Evolutionary conservation across 1,140 invertebrate species (phyloP), one percentile per base, ranked within the genome.

Genomic region (Cataglyphis hispanica): DNA sequence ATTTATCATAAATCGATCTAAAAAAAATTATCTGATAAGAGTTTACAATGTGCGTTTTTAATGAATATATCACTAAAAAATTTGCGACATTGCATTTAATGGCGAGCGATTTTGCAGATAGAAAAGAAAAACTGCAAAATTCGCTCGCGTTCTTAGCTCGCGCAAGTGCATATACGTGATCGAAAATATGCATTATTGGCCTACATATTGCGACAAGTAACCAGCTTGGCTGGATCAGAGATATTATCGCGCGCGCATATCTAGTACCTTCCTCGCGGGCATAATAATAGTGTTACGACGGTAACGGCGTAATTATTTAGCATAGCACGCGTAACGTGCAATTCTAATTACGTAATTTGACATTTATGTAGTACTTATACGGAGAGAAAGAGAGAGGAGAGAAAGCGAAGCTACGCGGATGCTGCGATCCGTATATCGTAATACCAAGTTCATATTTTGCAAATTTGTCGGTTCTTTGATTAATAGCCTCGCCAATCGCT

Each of bases 321-420:
- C 84, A 53, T 67, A 53, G 64, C 53, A n/a, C n/a, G 67, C 50
- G 76, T 81, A 85, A 83, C 63, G 22, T 40, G 84, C 64, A 72
- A 81, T 86, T 81, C 53, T 86, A 86, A 81, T 86, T 86, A 72
- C 77, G 76, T 81, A 81, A 86, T 86, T 43, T 66, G 77, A 70
- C 84, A 86, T 81, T 85, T 86, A 81, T 77, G 80, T 63, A 61
- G 69, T 50, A 50, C 46, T 37, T 43, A 74, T 61, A 61, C 34
- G 25, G 67, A 10, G 56, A 37, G 34, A 56, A 25, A 11, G 50
- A 22, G 31, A 16, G 22, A 72, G 67, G 67, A 64, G 63, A 67
- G 3, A 40, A 67, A 56, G n/a, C 63, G 50, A 53, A 70, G 69
- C 37, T 61, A 6, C 69, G 25, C 53, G 53, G 56, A 74, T 56